Base-by-base conservation (phyloP, 2,113 vertebrate species). In the Clarias batrachus region DNA sequence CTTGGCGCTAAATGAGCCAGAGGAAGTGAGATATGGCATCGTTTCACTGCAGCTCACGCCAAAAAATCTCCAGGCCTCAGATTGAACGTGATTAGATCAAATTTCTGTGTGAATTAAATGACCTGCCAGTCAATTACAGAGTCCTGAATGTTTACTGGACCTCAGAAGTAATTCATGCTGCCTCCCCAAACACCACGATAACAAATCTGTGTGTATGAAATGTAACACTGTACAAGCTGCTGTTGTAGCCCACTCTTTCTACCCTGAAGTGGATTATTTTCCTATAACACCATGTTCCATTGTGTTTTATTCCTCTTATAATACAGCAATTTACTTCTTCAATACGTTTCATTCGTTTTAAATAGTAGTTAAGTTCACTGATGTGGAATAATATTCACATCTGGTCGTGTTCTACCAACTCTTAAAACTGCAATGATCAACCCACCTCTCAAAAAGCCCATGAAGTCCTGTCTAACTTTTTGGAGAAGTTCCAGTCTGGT, bases 1-100 rank as follows among this genome's bases (percentile, higher is more conserved):
- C 62, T 56, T 21, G 23, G 71, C 11, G 23, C 86, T 84, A 68
- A 77, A 76, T 70, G 63, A 71, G 83, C 68, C 25, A 27, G 37
- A 68, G 81, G 37, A 85, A 60, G 78, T 79, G 84, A 19, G 71
- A 79, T 82, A 66, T 81, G 78, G 62, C 56, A 48, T 33, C 23
- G 71, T 82, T 82, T 78, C 63, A 63, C 71, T 56, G 78, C 82
- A 60, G 70, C 81, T 23, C 30, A 79, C 19, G 59, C 82, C 57
- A 54, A n/a, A 65, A 37, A 13, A 27, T 66, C 33, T 65, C 11
- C 23, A 19, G 62, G 41, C 27, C 2, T 82, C 41, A 33, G 63
- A 54, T 11, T 57, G 81, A 30, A 57, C 10, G 14, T 54, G 63
- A 70, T 59, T 84, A 84, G 83, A 74, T 84, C 23, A 74, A n/a